phyloP scores from a whole-genome alignment of 2,113 vertebrate species.

The Saimiri boliviensis region DNA sequence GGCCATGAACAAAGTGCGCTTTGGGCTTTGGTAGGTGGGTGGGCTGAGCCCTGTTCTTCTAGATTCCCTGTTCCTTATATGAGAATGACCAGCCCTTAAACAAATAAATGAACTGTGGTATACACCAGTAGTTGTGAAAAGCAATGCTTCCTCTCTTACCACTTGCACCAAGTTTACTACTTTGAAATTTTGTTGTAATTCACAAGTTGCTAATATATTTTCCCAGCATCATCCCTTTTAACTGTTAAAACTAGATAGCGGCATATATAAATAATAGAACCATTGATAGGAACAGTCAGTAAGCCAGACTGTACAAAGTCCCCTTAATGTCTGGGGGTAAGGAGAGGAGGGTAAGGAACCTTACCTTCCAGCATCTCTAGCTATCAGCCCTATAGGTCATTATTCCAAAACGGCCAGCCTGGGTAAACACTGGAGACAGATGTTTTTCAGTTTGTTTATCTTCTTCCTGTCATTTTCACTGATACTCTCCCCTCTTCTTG shows the following conservation, averaged over 20 bases:
- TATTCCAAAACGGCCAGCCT: conserved; percentile 15
- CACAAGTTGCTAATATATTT: not conserved
- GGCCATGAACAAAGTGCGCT: not conserved
- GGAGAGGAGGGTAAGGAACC: not conserved
- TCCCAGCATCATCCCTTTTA: not conserved
- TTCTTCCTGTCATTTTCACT: conserved; percentile 79
- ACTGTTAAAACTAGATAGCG: not conserved
- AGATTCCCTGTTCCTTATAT: no score
- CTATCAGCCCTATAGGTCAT: not conserved
- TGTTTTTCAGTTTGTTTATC: conserved; percentile 58
- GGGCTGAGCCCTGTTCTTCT: not conserved
- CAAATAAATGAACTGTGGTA: not conserved
- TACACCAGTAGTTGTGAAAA: not conserved
- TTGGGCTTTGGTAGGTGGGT: not conserved
- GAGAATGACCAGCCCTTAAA: not conserved
- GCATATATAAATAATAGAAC: not conserved
- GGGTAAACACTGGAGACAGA: not conserved
- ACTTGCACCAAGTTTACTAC: not conserved
- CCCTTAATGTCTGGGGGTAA: not conserved
- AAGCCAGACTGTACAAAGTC: not conserved
- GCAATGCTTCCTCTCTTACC: not conserved
- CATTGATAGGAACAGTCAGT: not conserved
- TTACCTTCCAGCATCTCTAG: not conserved
- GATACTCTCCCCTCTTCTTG: conserved; percentile 76
- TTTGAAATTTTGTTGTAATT: not conserved